Conservation (phyloP, 2,797 vertebrate species). For the Acropternis orthonyx region DNA sequence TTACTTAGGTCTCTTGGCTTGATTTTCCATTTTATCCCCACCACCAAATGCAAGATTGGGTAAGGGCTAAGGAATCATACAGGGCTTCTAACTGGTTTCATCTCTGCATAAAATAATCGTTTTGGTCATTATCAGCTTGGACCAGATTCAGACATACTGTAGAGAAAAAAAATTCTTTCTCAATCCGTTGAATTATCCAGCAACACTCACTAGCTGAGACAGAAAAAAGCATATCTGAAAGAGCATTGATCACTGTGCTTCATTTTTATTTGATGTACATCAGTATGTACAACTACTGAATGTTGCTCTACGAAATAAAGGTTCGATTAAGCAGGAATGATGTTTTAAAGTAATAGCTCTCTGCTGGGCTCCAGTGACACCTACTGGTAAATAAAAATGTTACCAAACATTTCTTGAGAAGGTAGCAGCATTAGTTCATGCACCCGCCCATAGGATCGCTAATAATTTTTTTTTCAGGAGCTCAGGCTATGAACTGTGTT, state of each 20-base stretch:
- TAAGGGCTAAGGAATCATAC: not conserved
- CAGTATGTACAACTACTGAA: not conserved
- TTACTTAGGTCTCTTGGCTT: not conserved
- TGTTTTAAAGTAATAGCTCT: not conserved
- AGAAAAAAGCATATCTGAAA: not conserved
- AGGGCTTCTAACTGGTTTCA: not conserved
- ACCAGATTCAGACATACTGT: not conserved
- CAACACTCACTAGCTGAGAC: not conserved
- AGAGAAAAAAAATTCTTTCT: not conserved
- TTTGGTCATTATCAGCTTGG: not conserved
- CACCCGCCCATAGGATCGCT: not conserved
- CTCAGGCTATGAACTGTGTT: not conserved
- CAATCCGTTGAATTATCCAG: not conserved
- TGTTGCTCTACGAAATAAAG: not conserved
- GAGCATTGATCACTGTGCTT: not conserved
- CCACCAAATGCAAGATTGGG: not conserved
- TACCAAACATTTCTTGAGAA: not conserved
- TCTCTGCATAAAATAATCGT: not conserved
- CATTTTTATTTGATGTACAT: not conserved
- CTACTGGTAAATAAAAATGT: conserved; percentile 48
- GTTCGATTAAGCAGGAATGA: not conserved
- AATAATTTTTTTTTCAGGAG: not conserved
- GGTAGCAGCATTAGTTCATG: not conserved
- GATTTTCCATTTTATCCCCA: not conserved
- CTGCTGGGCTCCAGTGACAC: conserved; percentile 54